Evolutionary conservation across 2,888 invertebrate species (phyloP), one percentile per base, ranked within the genome.

Genomic region (Priocnemis perturbator): DNA sequence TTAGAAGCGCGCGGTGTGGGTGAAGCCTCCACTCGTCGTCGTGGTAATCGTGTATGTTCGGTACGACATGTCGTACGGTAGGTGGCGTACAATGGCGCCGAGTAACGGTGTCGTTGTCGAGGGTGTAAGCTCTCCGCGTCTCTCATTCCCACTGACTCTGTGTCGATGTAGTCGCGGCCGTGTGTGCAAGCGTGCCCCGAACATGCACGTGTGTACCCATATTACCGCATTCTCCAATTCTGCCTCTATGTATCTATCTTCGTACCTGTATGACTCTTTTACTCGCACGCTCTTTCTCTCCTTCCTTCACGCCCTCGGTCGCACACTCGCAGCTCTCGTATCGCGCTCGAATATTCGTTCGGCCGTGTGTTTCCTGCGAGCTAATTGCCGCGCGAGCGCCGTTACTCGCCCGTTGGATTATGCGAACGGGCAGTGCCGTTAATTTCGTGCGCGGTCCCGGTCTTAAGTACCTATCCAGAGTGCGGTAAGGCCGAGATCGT

Each of bases 371-470:
- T 83, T 79, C 82, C 79, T 77, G 79, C 78, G 77, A 83, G 85
- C 85, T 87, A 87, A 87, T 87, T 87, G 85, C 83, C 78, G 78
- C 79, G 81, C 77, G 79, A 83, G 78, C 80, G 81, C 83, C 84
- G 84, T 85, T 85, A 83, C 74, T 81, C 81, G 80, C 70, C 72
- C 61, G 74, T 69, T 74, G 84, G 82, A 83, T 84, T 85, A 82
- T 82, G 81, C 79, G 81, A 83, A 79, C 77, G 77, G 74, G 65
- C 76, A 59, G 73, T 81, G 81, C 84, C 84, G 82, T 85, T 85
- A 84, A 83, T 86, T 83, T 81, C 71, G 74, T 74, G 72, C 70
- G 62, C 64, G 61, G 73, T 69, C 64, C 67, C 57, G 68, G 70
- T 77, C 81, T 81, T 77, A 76, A 79, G 71, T 61, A 60, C 64